A percentile compares a stretch with the other conserved stretches of the same genome.
These are phyloP conservation scores for Hyalella azteca DNA, from an alignment of 2,888 invertebrate genomes.

Conservation along the genomic window DNA sequence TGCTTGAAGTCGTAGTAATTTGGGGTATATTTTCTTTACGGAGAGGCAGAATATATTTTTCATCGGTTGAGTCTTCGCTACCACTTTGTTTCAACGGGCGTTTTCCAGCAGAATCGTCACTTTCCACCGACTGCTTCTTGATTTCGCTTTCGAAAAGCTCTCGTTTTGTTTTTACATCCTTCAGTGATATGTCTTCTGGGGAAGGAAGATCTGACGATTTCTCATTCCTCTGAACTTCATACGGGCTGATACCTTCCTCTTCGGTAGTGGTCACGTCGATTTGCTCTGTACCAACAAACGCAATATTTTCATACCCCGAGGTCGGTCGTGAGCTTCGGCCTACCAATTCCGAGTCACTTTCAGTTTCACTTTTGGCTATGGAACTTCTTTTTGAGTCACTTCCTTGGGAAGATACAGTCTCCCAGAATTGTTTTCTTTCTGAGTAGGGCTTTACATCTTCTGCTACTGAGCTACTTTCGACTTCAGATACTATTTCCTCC, in stretches of 20 bases:
- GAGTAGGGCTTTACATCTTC: slow-evolving; percentile 53
- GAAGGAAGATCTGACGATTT: slow-evolving; percentile 48
- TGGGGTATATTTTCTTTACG: neutral
- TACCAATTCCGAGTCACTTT: slow-evolving; percentile 55
- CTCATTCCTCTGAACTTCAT: slow-evolving; percentile 43
- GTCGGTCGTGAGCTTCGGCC: slow-evolving; percentile 38
- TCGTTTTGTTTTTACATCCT: slow-evolving; percentile 55
- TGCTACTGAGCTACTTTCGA: slow-evolving; percentile 6
- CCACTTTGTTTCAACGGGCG: neutral
- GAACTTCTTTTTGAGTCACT: slow-evolving; percentile 50
- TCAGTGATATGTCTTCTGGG: slow-evolving; percentile 55
- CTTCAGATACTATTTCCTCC: neutral
- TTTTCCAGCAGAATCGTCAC: slow-evolving; percentile 43
- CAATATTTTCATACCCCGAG: slow-evolving; percentile 52
- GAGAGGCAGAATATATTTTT: neutral
- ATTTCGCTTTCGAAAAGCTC: slow-evolving; percentile 57
- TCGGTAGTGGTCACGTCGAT: slow-evolving; percentile 43
- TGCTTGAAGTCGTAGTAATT: neutral
- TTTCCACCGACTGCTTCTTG: slow-evolving; percentile 55
- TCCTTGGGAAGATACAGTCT: slow-evolving; percentile 54
- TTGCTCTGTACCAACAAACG: slow-evolving; percentile 45
- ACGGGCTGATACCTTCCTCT: slow-evolving; percentile 43
- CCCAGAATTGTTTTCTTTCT: slow-evolving; percentile 57
- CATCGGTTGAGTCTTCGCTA: slow-evolving; percentile 9
- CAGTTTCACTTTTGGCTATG: slow-evolving; percentile 53